These are phyloP conservation scores for Chamaetylas fuelleborni DNA, from an alignment of 2,113 vertebrate species.

Conservation along the genomic window DNA sequence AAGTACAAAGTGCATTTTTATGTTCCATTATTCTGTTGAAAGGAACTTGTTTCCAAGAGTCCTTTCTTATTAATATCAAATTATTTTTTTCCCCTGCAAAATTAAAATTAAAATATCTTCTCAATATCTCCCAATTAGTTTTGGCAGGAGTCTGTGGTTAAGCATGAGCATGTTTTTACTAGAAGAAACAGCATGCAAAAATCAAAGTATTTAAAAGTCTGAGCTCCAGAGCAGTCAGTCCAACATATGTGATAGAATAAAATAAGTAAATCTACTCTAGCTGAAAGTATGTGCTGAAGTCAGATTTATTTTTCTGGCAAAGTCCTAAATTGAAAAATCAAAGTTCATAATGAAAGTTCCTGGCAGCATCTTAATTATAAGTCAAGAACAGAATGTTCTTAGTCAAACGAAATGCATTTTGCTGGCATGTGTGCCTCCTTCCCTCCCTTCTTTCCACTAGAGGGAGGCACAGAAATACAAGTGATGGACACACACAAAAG, in stretches of 20 bases:
- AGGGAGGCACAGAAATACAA: slow-evolving; percentile 43
- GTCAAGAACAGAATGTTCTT: slow-evolving; percentile 44
- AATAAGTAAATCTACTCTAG: neutral
- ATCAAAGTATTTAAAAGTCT: neutral
- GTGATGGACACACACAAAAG: slow-evolving; percentile 3
- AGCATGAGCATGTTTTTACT: neutral
- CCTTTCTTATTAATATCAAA: neutral
- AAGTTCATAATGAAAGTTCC: slow-evolving; percentile 32
- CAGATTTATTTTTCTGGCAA: slow-evolving; percentile 28
- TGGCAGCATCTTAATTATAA: slow-evolving; percentile 44
- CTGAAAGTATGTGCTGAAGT: slow-evolving; percentile 8
- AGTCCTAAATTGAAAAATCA: slow-evolving; percentile 32
- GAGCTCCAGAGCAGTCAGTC: neutral
- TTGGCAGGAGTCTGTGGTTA: neutral
- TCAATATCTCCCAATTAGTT: neutral
- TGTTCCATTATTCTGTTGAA: neutral
- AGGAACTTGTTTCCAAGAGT: neutral
- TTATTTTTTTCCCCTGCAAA: neutral
- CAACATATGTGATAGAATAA: neutral
- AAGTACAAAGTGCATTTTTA: neutral
- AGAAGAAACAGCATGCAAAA: neutral
- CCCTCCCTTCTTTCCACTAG: slow-evolving; percentile 44
- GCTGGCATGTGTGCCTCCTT: neutral
- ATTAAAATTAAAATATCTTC: neutral
- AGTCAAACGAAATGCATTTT: slow-evolving; percentile 12